Base-by-base conservation (phyloP, 2,888 invertebrate genomes). In the Dasysyrphus albostriatus region DNA sequence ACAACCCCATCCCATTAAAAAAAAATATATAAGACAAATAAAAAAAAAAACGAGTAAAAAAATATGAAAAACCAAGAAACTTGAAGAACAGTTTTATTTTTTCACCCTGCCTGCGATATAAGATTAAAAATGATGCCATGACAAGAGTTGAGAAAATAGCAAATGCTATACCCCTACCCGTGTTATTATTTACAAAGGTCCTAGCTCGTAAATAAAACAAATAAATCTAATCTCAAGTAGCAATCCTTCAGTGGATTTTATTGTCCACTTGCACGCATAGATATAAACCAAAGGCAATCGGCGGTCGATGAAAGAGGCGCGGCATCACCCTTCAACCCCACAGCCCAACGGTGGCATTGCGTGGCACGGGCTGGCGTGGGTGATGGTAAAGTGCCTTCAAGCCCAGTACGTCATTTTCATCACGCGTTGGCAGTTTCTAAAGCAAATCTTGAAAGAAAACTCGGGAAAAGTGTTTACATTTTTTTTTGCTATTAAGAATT, bases 171-270 rank as follows among this genome's bases (percentile, higher is more conserved):
- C 9, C 24, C 24, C 51, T 19, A n/a, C n/a, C 19, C 49, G 0
- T 32, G 56, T 37, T 61, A 8, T 24, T 56, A 67, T 24, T 9
- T 44, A 54, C 16, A 34, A 49, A 37, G 49, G 42, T 67, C 67
- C 37, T 37, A 67, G 29, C 29, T 29, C 58, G 72, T 77, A 73
- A 67, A 77, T 78, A 73, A 58, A 82, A 77, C 37, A 77, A 83
- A 69, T 56, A 79, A 79, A 79, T 85, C 81, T 69, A 81, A 85
- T 85, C 81, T 85, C 65, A 73, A 84, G 72, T 76, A 81, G 77
- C 77, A 85, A 85, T 85, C 81, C 56, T 81, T 73, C 77, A 77
- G 75, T 67, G 69, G 67, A 16, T 81, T 81, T 85, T 81, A 85
- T 81, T 85, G 85, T 77, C 77, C 61, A 63, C 81, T 81, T 63